These are phyloP conservation scores for Platichthys stellatus DNA, from an alignment of 2,113 vertebrate genomes.

Conservation along the genomic window DNA sequence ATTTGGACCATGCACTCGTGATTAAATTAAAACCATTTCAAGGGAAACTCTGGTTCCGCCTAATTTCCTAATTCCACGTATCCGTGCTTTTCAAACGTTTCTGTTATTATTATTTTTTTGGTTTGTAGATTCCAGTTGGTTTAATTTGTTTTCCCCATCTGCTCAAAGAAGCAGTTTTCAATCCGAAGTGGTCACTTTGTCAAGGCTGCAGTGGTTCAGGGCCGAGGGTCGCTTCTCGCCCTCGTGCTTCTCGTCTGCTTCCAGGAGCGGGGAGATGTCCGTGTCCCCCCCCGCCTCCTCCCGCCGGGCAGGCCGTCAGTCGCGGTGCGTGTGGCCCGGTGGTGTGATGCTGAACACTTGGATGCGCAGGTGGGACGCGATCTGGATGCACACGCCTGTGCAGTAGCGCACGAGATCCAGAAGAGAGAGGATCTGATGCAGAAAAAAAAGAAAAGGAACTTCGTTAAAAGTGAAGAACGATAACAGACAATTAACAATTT, in stretches of 20 bases:
- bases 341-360: slow-evolving; percentile 92
- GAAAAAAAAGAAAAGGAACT: too few species aligned
- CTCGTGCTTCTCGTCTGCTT: slow-evolving; percentile 73
- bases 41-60: slow-evolving; percentile 2
- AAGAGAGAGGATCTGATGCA: slow-evolving; percentile 87
- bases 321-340: slow-evolving; percentile 85
- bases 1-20: slow-evolving; percentile 31
- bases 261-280: slow-evolving; percentile 76
- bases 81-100: slow-evolving; percentile 32
- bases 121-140: slow-evolving; percentile 27
- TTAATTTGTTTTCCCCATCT: slow-evolving; percentile 28
- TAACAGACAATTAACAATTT: too few species aligned
- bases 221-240: slow-evolving; percentile 63
- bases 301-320: slow-evolving; percentile 91
- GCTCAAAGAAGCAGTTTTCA: slow-evolving; percentile 53
- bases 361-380: slow-evolving; percentile 93
- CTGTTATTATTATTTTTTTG: slow-evolving; percentile 22
- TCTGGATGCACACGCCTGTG: slow-evolving; percentile 92
- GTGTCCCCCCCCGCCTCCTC: slow-evolving; percentile 84
- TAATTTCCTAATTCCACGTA: slow-evolving; percentile 1
- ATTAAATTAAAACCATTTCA: slow-evolving; percentile 41
- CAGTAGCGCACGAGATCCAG: slow-evolving; percentile 93
- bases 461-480: too few species aligned
- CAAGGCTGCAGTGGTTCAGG: slow-evolving; percentile 77
- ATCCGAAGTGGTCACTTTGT: slow-evolving; percentile 70